Evolutionary conservation across 2,113 vertebrate genomes (phyloP).

Genomic region (Candoia aspera): DNA sequence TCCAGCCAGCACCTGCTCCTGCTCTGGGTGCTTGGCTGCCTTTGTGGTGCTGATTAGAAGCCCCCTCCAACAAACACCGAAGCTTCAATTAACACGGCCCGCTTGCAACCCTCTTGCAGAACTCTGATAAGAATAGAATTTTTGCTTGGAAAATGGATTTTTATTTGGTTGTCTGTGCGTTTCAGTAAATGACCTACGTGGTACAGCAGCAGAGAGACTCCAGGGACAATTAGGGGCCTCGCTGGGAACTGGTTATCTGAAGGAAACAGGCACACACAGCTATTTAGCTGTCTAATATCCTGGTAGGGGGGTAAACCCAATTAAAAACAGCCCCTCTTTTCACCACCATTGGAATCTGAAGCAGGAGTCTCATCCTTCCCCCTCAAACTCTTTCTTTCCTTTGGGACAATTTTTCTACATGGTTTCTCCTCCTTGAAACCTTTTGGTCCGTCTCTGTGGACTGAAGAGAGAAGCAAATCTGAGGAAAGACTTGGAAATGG

Average conservation of each 20-base stretch:
- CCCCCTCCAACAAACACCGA: constrained; percentile 73
- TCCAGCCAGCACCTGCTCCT: rapidly evolving
- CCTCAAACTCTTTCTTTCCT: constrained; percentile 17
- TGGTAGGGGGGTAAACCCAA: constrained; percentile 64
- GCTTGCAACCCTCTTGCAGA: constrained; percentile 76
- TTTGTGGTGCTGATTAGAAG: constrained; percentile 63
- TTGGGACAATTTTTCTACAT: constrained; percentile 7
- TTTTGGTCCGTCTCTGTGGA: neutral
- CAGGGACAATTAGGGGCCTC: constrained; percentile 75
- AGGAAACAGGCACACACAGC: constrained; percentile 68
- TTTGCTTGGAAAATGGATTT: constrained; percentile 78
- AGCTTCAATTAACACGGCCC: constrained; percentile 76
- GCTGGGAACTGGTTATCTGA: constrained; percentile 76
- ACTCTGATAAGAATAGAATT: constrained; percentile 80
- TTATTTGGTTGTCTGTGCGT: constrained; percentile 71
- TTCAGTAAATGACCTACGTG: constrained; percentile 75
- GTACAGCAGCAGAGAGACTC: constrained; percentile 63
- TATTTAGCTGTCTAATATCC: constrained; percentile 75
- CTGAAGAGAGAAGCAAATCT: neutral
- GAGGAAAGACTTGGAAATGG: neutral
- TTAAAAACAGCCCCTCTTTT: constrained; percentile 56
- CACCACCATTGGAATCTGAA: constrained; percentile 51
- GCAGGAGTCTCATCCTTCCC: constrained; percentile 21
- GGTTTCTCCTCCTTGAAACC: neutral
- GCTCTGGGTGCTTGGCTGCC: constrained; percentile 8